phyloP scores from a whole-genome alignment of 2,113 vertebrate species.

The Chloropsis cyanopogon region DNA sequence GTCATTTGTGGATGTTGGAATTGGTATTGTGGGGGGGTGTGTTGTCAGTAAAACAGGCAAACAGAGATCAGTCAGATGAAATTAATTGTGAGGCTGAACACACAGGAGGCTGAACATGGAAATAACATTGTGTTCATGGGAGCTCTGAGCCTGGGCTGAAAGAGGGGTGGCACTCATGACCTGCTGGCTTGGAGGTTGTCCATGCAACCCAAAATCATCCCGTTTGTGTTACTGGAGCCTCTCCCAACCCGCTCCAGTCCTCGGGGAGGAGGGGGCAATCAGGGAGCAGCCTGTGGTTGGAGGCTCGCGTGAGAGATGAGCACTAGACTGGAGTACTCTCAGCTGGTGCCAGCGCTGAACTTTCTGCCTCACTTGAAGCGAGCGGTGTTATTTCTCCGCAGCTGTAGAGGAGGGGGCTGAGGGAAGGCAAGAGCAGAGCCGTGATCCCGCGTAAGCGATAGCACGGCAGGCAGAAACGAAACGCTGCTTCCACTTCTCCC shows the following conservation, averaged over 20 bases:
- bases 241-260: neutral
- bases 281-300: neutral
- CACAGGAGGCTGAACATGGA: neutral
- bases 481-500: conserved; percentile 10
- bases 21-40: neutral
- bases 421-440: neutral
- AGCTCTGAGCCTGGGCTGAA: neutral
- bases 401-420: neutral
- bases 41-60: neutral
- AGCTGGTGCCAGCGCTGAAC: neutral
- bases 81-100: neutral
- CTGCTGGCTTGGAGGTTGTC: neutral
- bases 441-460: neutral
- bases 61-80: neutral
- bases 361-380: conserved; percentile 15
- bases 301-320: neutral
- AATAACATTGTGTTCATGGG: rapidly evolving
- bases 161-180: neutral
- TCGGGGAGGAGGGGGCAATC: neutral
- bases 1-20: neutral
- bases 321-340: neutral
- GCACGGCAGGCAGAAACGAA: neutral
- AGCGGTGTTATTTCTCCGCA: neutral
- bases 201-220: rapidly evolving
- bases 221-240: rapidly evolving